Conservation (phyloP, 53 echinoderm and acorn worm genomes). For the Hippasteria phrygiana region DNA sequence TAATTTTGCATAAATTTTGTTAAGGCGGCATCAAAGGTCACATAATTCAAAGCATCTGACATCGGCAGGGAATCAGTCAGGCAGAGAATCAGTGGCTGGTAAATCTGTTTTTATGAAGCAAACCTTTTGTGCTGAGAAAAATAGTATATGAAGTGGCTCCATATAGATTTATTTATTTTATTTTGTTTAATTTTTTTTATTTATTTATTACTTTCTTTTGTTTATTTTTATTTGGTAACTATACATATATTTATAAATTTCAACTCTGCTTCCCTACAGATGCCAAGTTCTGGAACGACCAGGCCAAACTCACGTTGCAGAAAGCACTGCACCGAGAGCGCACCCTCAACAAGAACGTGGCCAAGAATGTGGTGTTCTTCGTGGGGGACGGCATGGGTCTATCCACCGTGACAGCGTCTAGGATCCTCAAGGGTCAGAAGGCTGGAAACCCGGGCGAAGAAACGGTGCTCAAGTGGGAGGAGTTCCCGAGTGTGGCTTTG, state of each 20-base stretch:
- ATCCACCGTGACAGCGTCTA: conserved; percentile 80
- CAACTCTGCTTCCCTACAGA: conserved; percentile 41
- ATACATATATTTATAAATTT: neutral
- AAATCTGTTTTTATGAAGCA: too few species aligned
- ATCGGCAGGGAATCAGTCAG: too few species aligned
- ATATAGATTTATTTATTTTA: too few species aligned
- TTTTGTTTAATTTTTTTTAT: too few species aligned
- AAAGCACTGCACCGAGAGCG: conserved; percentile 72
- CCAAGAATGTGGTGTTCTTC: conserved; percentile 88
- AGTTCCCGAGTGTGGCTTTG: conserved; percentile 78
- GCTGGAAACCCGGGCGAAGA: conserved; percentile 79
- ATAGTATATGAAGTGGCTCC: too few species aligned
- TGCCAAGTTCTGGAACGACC: conserved; percentile 74
- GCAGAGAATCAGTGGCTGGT: too few species aligned
- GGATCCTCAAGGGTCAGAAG: conserved; percentile 86
- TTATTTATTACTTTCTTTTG: too few species aligned
- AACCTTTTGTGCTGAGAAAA: too few species aligned
- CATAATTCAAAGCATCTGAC: too few species aligned
- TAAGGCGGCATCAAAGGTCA: too few species aligned
- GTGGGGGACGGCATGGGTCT: conserved; percentile 91
- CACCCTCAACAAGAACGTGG: conserved; percentile 62
- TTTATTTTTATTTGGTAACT: too few species aligned
- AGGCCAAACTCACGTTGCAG: conserved; percentile 67
- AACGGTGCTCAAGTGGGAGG: conserved; percentile 74
- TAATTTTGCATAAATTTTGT: too few species aligned